phyloP scores from a whole-genome alignment of 2,888 invertebrate species.

The Eretmocerus hayati region DNA sequence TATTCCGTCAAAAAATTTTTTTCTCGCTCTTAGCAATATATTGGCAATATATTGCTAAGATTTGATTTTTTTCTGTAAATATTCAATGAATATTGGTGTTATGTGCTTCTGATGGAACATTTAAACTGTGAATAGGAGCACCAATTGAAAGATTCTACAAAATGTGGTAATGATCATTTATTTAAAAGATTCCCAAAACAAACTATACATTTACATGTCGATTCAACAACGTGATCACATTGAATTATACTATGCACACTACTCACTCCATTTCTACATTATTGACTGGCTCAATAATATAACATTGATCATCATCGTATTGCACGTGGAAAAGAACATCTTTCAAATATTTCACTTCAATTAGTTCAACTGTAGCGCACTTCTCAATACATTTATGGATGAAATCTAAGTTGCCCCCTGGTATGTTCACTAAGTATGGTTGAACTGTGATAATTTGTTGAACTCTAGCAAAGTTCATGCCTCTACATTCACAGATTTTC shows the following conservation, averaged over 20 bases:
- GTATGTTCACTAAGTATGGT: background rate
- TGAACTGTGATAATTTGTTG: background rate
- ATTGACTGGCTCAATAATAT: background rate
- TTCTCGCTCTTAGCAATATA: too few species aligned
- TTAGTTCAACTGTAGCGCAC: background rate
- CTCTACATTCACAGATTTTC: background rate
- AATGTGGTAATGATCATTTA: background rate
- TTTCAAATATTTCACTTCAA: background rate
- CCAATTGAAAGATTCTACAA: background rate
- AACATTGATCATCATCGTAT: background rate
- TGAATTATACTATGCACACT: too few species aligned
- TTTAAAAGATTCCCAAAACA: background rate
- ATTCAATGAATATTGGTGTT: background rate
- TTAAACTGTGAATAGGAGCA: background rate
- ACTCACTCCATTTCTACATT: background rate
- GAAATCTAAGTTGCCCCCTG: background rate
- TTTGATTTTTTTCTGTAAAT: background rate
- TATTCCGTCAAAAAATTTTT: too few species aligned
- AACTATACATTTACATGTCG: background rate
- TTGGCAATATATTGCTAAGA: background rate
- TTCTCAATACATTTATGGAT: background rate
- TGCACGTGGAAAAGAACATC: background rate
- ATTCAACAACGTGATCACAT: too few species aligned
- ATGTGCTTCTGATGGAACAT: background rate
- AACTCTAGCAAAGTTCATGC: background rate